Evolutionary conservation across 2,797 vertebrate genomes (phyloP), one percentile per base, ranked within the genome.

Genomic region (Syndactyla subalaris): DNA sequence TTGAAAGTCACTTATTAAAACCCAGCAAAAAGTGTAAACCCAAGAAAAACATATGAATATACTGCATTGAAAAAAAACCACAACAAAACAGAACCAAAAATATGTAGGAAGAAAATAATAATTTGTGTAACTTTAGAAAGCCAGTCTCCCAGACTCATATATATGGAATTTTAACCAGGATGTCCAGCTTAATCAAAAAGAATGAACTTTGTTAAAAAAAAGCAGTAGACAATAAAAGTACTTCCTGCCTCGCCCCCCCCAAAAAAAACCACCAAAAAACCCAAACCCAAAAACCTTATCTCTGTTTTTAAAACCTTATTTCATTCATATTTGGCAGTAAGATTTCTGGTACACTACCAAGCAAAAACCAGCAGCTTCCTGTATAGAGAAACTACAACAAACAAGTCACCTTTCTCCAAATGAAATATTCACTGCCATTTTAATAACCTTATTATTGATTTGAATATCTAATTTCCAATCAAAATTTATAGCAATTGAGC

Each of bases 401-500:
- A 65, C 91, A 95, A 48, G 88, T 72, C 75, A 92, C 48, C 54
- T 59, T 97, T 95, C 90, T 90, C 86, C 39, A 71, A 24, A 29
- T 52, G 27, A 94, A 83, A 86, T 59, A 68, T 12, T 92, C 38
- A 9, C 16, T 27, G 34, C 41, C 45, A 92, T 92, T 97, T 89
- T 88, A 92, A 88, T 79, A 92, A 92, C 61, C 59, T 77, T 82
- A 32, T 71, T 94, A 96, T 95, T 85, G 85, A 95, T 66, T 57
- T n/a, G 55, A 85, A 91, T 54, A 80, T 58, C 39, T 91, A 59
- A 83, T 95, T 97, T 94, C 92, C 46, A 95, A 94, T 93, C 62
- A 83, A 85, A 93, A 92, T 63, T 46, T 79, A 90, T 13, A 75
- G 36, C 36, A 86, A 89, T 87, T 83, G 29, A 79, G 32, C 34